Percentiles rank a stretch among this genome's conserved stretches.
phyloP scores from a whole-genome alignment of 2,113 vertebrate genomes.

The Aegotheles bennettii region DNA sequence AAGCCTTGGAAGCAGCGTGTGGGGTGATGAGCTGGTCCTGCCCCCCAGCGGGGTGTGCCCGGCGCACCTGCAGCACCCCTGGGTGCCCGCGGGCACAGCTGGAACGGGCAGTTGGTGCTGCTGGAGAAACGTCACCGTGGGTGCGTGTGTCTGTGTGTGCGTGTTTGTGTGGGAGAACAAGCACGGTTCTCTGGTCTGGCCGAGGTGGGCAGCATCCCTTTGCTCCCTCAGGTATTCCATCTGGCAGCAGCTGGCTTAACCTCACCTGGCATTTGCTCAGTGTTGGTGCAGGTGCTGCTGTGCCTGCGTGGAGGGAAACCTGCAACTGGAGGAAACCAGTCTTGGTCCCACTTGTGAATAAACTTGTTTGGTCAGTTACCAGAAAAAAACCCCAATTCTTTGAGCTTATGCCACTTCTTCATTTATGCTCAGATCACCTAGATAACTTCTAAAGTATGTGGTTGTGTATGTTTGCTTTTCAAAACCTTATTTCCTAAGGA shows the following conservation, averaged over 20 bases:
- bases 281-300: not conserved
- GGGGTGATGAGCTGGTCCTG: not conserved
- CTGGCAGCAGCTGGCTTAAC: not conserved
- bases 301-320: fast-evolving
- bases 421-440: not conserved
- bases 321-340: not conserved
- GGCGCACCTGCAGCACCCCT: not conserved
- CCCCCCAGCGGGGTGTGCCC: not conserved
- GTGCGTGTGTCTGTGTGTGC: not conserved
- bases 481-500: not conserved
- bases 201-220: not conserved
- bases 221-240: fast-evolving
- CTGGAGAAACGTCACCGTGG: not conserved
- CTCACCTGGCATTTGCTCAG: not conserved
- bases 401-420: not conserved
- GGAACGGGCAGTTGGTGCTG: not conserved
- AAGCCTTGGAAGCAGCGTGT: too few relatives aligned
- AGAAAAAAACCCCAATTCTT: not conserved
- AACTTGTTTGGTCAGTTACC: not conserved
- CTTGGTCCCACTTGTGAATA: not conserved
- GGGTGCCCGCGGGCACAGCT: not conserved
- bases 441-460: not conserved
- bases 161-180: not conserved
- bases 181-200: not conserved
- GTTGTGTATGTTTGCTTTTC: not conserved